phyloP scores from a whole-genome alignment of 2,797 vertebrate species.

The Sparidentex hasta region DNA sequence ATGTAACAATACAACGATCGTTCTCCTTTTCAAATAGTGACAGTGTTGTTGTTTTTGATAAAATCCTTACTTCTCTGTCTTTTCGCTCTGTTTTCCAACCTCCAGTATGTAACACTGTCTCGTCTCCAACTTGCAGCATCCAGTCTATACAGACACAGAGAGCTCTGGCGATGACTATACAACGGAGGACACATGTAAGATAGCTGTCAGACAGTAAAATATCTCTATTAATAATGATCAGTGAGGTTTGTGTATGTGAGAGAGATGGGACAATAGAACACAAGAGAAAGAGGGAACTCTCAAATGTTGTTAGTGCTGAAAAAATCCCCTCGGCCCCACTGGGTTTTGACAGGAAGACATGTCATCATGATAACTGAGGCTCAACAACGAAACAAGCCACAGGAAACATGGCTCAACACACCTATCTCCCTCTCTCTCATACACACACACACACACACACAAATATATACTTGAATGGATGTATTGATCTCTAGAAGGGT shows the following conservation, averaged over 20 bases:
- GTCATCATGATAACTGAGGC: constrained; percentile 64
- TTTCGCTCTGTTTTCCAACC: not conserved
- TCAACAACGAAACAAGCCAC: constrained; percentile 58
- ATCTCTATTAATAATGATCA: not conserved
- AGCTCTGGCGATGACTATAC: constrained; percentile 10
- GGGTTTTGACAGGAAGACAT: constrained; percentile 73
- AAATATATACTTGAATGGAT: not conserved
- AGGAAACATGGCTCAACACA: constrained; percentile 71
- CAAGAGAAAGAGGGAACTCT: constrained; percentile 8
- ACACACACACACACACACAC: not conserved
- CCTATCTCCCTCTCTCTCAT: constrained; percentile 7
- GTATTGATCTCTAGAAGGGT: not conserved
- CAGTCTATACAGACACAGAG: not conserved
- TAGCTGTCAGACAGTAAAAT: not conserved
- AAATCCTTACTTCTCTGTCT: not conserved
- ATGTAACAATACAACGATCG: too few relatives aligned
- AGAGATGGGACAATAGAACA: not conserved
- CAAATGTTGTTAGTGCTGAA: constrained; percentile 36
- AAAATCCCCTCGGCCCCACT: constrained; percentile 51
- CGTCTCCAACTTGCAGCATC: constrained; percentile 34
- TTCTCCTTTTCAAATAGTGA: too few relatives aligned
- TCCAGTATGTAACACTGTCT: not conserved
- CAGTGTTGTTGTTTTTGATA: not conserved
- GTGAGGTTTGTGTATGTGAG: constrained; percentile 7
- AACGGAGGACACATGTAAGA: constrained; percentile 28